Evolutionary conservation across 2,888 invertebrate genomes (phyloP).

Genomic region (Ennomos erosarius): DNA sequence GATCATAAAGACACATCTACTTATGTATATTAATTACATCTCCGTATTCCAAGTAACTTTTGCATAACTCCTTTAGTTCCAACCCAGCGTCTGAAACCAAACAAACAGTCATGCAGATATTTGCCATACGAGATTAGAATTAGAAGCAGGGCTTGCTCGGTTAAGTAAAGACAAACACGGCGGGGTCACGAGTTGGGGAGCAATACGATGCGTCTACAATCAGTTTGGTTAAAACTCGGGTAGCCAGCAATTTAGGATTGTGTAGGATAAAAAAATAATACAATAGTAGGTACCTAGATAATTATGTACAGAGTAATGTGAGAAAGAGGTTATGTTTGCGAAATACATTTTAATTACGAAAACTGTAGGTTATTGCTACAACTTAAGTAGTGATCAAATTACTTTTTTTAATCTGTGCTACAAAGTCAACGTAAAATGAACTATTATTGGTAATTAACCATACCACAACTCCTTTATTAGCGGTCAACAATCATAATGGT

Average conservation of each 20-base stretch:
- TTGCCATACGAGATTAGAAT: slow-evolving; percentile 41
- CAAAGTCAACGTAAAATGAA: no score
- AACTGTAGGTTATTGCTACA: slow-evolving; percentile 3
- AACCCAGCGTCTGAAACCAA: slow-evolving; percentile 26
- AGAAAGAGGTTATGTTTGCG: no score
- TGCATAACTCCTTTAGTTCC: not conserved
- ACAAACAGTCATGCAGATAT: slow-evolving; percentile 34
- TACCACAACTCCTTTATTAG: no score
- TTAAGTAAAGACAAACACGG: slow-evolving; percentile 42
- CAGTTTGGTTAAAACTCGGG: slow-evolving; percentile 26
- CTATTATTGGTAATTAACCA: no score
- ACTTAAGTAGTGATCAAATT: not conserved
- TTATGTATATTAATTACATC: no score
- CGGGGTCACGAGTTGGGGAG: slow-evolving; percentile 20
- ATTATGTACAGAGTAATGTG: not conserved
- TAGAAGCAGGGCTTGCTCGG: slow-evolving; percentile 21
- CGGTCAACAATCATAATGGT: no score
- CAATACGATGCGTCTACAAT: slow-evolving; percentile 33
- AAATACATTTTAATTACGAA: no score
- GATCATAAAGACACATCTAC: not conserved
- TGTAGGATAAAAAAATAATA: slow-evolving; percentile 7
- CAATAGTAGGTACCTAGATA: no score
- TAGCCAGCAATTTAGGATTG: slow-evolving; percentile 14
- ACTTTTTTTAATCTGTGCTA: no score
- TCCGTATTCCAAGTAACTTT: not conserved